These are phyloP conservation scores for Micromussa lordhowensis DNA, from an alignment of 92 coral and sea anemone genomes.

Conservation along the genomic window DNA sequence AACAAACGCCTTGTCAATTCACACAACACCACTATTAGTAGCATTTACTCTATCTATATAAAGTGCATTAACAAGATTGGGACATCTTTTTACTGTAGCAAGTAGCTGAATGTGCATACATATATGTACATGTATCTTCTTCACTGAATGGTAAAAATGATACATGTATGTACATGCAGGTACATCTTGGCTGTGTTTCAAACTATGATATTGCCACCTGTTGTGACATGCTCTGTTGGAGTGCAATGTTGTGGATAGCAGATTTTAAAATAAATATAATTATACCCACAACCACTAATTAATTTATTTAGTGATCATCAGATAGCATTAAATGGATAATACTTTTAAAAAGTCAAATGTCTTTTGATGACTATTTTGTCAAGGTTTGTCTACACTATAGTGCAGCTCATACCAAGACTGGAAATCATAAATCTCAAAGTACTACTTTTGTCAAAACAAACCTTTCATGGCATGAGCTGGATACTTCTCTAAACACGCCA, in stretches of 20 bases:
- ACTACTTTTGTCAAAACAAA: too few relatives aligned
- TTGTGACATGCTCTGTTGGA: conserved; percentile 7
- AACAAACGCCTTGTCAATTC: too few relatives aligned
- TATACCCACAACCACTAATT: not conserved
- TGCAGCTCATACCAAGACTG: not conserved
- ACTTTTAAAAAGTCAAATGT: not conserved
- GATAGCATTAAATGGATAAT: not conserved
- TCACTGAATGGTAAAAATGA: not conserved
- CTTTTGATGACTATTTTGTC: not conserved
- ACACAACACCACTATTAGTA: too few relatives aligned
- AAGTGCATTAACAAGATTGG: not conserved
- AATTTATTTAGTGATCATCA: not conserved
- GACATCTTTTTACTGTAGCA: not conserved
- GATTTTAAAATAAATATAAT: not conserved
- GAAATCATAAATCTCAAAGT: too few relatives aligned
- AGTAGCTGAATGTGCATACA: too few relatives aligned
- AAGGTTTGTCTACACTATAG: not conserved
- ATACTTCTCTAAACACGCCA: too few relatives aligned
- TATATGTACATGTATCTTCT: too few relatives aligned
- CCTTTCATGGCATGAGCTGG: too few relatives aligned
- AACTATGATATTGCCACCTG: conserved; percentile 15
- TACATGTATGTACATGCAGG: too few relatives aligned
- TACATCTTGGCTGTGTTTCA: not conserved
- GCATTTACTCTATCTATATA: too few relatives aligned
- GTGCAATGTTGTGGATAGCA: not conserved